Evolutionary conservation across 2,888 invertebrate genomes (phyloP).

Genomic region (Callyntrura guangdongensis): DNA sequence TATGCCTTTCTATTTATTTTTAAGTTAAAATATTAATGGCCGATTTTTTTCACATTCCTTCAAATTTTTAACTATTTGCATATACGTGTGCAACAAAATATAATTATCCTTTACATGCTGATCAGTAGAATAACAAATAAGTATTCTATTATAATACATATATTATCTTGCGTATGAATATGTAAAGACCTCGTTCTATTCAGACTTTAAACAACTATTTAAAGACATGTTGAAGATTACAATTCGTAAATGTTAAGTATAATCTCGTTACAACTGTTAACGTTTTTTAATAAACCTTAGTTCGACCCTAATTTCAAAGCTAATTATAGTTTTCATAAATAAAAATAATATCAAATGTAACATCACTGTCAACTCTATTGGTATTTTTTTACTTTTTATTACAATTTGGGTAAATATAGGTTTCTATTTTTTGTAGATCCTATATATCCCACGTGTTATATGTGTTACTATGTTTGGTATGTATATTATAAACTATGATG

Average conservation of each 20-base stretch:
- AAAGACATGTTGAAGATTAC: slow-evolving; percentile 56
- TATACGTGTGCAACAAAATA: neutral
- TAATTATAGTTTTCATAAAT: slow-evolving; percentile 13
- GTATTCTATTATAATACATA: neutral
- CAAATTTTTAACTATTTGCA: slow-evolving; percentile 23
- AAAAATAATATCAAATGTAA: slow-evolving; percentile 6
- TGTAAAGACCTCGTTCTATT: slow-evolving; percentile 20
- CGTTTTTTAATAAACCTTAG: neutral
- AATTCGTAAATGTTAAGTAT: neutral
- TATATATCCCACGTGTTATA: too few species aligned
- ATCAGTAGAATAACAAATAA: neutral
- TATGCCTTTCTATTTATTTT: too few species aligned
- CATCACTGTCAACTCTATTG: too few species aligned
- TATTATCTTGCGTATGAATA: neutral
- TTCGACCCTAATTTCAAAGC: neutral
- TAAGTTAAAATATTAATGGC: too few species aligned
- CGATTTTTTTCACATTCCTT: slow-evolving; percentile 48
- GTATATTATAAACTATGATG: too few species aligned
- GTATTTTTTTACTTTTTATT: neutral
- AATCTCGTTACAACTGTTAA: neutral
- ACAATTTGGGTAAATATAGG: neutral
- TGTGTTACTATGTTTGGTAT: too few species aligned
- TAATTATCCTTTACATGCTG: neutral
- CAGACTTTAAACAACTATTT: slow-evolving; percentile 47
- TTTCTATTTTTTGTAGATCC: neutral